Evolutionary conservation across 2,797 vertebrate species (phyloP).

Genomic region (Rachycentron canadum): DNA sequence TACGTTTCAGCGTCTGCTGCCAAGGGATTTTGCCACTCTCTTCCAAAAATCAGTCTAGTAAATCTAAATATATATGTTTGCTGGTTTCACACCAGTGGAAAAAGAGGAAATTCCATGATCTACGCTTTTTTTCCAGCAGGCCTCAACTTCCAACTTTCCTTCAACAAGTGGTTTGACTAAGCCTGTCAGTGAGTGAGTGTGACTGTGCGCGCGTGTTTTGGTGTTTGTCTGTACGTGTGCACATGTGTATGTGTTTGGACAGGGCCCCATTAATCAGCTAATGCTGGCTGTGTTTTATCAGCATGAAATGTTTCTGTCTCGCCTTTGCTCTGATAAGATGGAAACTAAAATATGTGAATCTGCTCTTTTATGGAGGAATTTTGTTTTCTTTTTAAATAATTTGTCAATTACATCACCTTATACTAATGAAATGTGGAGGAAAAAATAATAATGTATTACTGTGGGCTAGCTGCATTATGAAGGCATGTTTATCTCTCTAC

Average conservation of each 20-base stretch:
- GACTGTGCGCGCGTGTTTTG: conserved; percentile 41
- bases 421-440: neutral
- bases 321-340: conserved; percentile 21
- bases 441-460: neutral
- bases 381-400: conserved; percentile 20
- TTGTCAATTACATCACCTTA: conserved; percentile 10
- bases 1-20: conserved; percentile 60
- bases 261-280: conserved; percentile 52
- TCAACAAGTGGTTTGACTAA: conserved; percentile 71
- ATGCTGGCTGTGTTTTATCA: conserved; percentile 58
- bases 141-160: conserved; percentile 75
- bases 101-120: conserved; percentile 81
- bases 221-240: conserved; percentile 35
- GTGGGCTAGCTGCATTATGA: neutral
- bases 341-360: conserved; percentile 30
- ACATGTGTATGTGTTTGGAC: conserved; percentile 40
- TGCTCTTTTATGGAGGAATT: conserved; percentile 19
- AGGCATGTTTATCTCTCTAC: conserved; percentile 14
- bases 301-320: conserved; percentile 39
- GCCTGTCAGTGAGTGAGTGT: conserved; percentile 51
- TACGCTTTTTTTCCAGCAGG: conserved; percentile 62
- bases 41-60: conserved; percentile 81
- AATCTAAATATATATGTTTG: conserved; percentile 83
- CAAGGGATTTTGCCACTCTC: conserved; percentile 56
- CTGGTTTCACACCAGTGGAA: conserved; percentile 77